phyloP scores from a whole-genome alignment of 1,140 invertebrate species.

The Zaprionus camerounensis region DNA sequence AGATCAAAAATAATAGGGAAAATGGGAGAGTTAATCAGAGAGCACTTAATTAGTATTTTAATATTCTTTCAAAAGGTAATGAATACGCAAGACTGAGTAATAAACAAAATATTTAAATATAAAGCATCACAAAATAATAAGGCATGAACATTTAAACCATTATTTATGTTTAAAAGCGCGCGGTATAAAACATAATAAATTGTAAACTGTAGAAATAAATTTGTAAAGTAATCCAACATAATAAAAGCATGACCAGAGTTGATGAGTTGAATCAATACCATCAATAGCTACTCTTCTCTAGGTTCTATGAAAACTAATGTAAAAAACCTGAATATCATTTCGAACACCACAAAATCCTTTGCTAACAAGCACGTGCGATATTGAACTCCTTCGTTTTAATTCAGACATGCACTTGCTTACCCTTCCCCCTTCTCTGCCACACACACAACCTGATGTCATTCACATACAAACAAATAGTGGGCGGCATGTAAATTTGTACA shows the following conservation, averaged over 20 bases:
- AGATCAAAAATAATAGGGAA: background rate
- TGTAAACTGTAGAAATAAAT: background rate
- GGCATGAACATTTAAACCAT: background rate
- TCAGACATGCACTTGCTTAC: conserved; percentile 17
- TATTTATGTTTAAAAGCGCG: background rate
- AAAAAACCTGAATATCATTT: conserved; percentile 3
- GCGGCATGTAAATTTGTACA: background rate
- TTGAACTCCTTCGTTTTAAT: conserved; percentile 23
- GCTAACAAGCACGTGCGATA: conserved; percentile 1
- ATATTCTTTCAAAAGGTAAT: background rate
- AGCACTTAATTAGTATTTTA: background rate
- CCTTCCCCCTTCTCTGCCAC: background rate
- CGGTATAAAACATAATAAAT: background rate
- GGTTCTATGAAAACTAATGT: background rate
- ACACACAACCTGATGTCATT: conserved; percentile 3
- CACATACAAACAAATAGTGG: background rate
- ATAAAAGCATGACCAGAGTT: background rate
- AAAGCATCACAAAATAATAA: background rate
- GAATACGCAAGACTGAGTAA: background rate
- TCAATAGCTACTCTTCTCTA: background rate
- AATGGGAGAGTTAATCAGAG: background rate
- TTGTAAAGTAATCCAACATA: background rate
- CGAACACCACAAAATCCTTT: background rate
- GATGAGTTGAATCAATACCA: background rate
- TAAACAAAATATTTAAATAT: background rate